Base-by-base conservation (phyloP, 2,888 invertebrate species). In the Agrochola lychnidis region DNA sequence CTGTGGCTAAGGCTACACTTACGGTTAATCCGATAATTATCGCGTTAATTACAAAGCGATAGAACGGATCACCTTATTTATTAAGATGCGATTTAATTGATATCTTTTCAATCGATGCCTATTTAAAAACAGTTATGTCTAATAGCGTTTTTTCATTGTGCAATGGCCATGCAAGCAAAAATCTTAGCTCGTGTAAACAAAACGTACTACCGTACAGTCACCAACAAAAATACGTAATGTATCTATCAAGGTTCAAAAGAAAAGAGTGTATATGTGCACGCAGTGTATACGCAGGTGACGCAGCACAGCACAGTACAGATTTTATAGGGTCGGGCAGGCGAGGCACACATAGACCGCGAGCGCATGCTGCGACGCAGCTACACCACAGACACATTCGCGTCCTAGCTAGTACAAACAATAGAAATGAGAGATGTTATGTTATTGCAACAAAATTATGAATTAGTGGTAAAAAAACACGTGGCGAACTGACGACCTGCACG, bases 51-150 rank as follows among this genome's bases (percentile, higher is more conserved):
- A 42, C 4, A 51, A 30, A 67, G 16, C 30, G 4, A 42, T 7
- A 30, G 16, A 45, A 68, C 22, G 16, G n/a, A 9, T n/a, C 42
- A 45, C 68, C 68, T 68, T 68, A n/a, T 68, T 68, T 30, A 30
- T 59, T 57, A 16, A 19, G 16, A 68, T 42, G 42, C 22, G 6
- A 40, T 62, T 22, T 40, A 12, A 62, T 57, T 2, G 4, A 66
- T 45, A 42, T 30, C 2, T 19, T 40, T 61, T 40, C n/a, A 45
- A 45, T 70, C 22, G 12, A 42, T 22, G 42, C 14, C 4, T 70
- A 40, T 59, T 59, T 22, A 62, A 42, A 19, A 74, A 42, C n/a
- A 53, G 30, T 36, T 62, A 9, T 62, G 62, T 51, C 12, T 71
- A 74, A 62, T 4, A n/a, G 30, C n/a, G 5, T 25, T 22, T 59